Evolutionary conservation across 2,113 vertebrate genomes (phyloP).

Genomic region (Aythya baeri): DNA sequence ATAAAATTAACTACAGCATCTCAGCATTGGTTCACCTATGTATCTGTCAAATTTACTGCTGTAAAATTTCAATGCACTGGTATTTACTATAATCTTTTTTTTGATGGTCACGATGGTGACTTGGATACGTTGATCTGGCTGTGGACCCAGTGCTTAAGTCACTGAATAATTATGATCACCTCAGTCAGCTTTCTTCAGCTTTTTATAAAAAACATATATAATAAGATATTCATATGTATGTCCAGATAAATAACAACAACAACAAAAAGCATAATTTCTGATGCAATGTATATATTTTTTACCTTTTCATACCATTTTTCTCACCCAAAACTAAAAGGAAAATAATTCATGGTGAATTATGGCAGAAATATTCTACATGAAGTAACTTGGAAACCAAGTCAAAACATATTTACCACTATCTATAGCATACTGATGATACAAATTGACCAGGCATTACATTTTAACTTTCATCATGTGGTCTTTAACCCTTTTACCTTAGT

Average conservation of each 20-base stretch:
- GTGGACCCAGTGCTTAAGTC: not conserved
- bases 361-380: not conserved
- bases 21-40: not conserved
- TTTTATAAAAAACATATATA: not conserved
- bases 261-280: not conserved
- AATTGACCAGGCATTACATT: not conserved
- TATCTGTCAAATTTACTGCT: not conserved
- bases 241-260: rapidly evolving
- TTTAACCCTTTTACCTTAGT: not conserved
- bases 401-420: not conserved
- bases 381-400: not conserved
- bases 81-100: not conserved
- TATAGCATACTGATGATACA: not conserved
- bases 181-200: not conserved
- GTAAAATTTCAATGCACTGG: not conserved
- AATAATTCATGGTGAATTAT: not conserved
- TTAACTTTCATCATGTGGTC: not conserved
- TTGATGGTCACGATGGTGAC: not conserved
- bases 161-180: not conserved
- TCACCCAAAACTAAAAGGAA: not conserved
- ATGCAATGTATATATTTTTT: not conserved
- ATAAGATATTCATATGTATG: not conserved
- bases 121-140: not conserved
- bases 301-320: not conserved
- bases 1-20: not conserved